Percentiles rank a stretch among this genome's conserved stretches.
Conservation (phyloP, 2,113 vertebrate species). For the Acrocephalus kingi region DNA sequence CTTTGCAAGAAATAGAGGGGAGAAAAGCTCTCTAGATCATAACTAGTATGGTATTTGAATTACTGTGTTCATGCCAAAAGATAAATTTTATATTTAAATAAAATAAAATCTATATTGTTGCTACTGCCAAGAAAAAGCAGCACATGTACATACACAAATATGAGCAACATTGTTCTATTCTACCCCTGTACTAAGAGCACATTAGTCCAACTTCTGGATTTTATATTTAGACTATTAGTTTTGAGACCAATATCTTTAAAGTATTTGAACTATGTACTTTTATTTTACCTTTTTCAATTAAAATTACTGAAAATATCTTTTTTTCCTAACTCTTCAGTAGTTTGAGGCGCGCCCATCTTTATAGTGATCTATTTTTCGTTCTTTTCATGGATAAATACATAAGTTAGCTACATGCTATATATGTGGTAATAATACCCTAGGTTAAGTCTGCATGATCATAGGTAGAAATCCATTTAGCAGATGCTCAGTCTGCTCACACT, state of each 20-base stretch:
- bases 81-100: neutral
- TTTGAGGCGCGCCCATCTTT: neutral
- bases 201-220: neutral
- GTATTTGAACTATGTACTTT: neutral
- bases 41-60: neutral
- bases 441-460: neutral
- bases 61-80: neutral
- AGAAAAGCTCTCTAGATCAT: neutral
- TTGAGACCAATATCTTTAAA: slow-evolving; percentile 5
- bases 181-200: neutral
- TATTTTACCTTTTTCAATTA: neutral
- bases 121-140: neutral
- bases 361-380: neutral
- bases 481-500: neutral
- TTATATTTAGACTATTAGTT: neutral
- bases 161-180: neutral
- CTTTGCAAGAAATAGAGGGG: neutral
- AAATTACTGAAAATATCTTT: neutral
- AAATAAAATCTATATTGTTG: neutral
- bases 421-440: neutral
- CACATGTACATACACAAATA: neutral
- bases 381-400: neutral
- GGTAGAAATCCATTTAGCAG: neutral
- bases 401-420: neutral
- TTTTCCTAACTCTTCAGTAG: neutral